Conservation (phyloP, 2,888 invertebrate genomes). For the Loripinus fragilis region DNA sequence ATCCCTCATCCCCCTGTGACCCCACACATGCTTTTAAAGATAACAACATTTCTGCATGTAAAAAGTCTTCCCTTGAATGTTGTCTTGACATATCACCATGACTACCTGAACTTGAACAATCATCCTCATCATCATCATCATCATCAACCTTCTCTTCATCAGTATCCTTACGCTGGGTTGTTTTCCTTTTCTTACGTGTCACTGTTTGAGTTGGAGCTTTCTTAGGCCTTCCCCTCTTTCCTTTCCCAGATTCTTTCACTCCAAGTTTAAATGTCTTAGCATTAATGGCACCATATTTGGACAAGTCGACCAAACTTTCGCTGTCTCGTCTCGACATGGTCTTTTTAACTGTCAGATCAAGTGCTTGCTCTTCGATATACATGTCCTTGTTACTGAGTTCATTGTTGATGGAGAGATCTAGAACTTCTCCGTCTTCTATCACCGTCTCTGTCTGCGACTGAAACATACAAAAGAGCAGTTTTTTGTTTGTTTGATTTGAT, state of each 20-base stretch:
- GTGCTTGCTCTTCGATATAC: slow-evolving; percentile 48
- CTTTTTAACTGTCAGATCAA: slow-evolving; percentile 49
- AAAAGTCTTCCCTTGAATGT: slow-evolving; percentile 55
- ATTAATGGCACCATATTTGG: neutral
- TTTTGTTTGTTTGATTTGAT: no score
- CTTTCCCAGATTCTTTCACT: neutral
- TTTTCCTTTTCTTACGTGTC: slow-evolving; percentile 25
- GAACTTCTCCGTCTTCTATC: slow-evolving; percentile 53
- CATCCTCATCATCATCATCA: neutral
- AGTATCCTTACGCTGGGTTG: no score
- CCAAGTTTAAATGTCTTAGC: neutral
- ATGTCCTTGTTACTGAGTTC: slow-evolving; percentile 45
- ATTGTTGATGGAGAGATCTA: slow-evolving; percentile 41
- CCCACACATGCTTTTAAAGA: slow-evolving; percentile 36
- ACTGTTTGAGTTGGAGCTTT: slow-evolving; percentile 27
- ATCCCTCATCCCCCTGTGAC: slow-evolving; percentile 12
- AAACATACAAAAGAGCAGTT: no score
- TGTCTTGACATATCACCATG: slow-evolving; percentile 32
- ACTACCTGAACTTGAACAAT: slow-evolving; percentile 20
- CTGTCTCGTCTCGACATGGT: neutral
- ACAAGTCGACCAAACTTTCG: neutral
- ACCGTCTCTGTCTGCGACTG: slow-evolving; percentile 32
- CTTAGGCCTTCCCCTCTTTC: neutral
- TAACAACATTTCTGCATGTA: slow-evolving; percentile 59
- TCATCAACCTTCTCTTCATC: slow-evolving; percentile 36